Evolutionary conservation across 2,888 invertebrate species (phyloP).

Genomic region (Laothoe populi): DNA sequence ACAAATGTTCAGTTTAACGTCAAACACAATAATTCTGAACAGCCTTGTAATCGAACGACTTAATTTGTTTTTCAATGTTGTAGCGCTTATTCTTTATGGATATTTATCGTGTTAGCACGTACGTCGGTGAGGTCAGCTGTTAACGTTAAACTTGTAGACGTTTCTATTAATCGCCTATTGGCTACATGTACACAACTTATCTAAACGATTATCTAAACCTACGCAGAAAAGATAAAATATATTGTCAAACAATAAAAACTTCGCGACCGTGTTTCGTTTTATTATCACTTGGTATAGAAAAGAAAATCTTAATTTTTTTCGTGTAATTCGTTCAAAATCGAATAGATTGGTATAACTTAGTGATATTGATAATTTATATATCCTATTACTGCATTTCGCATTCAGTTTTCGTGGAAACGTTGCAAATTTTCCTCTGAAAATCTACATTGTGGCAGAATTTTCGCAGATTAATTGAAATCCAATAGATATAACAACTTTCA

Average conservation of each 20-base stretch:
- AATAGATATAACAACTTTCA: not conserved
- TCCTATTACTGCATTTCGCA: not conserved
- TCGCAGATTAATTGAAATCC: not conserved
- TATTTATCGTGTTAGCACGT: slow-evolving; percentile 21
- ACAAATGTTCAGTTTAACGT: not conserved
- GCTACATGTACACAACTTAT: slow-evolving; percentile 32
- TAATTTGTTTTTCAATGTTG: slow-evolving; percentile 22
- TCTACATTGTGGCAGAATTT: not conserved
- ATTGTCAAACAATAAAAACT: slow-evolving; percentile 31
- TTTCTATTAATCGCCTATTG: not conserved
- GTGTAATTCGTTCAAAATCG: not conserved
- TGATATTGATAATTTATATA: not conserved
- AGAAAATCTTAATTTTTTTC: not conserved
- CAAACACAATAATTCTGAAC: not conserved
- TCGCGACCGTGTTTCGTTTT: slow-evolving; percentile 21
- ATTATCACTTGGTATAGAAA: not conserved
- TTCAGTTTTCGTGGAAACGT: slow-evolving; percentile 3
- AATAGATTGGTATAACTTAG: not conserved
- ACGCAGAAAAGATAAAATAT: slow-evolving; percentile 39
- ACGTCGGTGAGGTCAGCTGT: slow-evolving; percentile 47
- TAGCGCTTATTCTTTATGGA: slow-evolving; percentile 27
- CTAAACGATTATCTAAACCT: slow-evolving; percentile 46
- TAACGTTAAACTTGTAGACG: slow-evolving; percentile 24
- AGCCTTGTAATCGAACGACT: not conserved
- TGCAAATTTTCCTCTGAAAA: slow-evolving; percentile 2